Percentiles rank a stretch among this genome's conserved stretches.
These are phyloP conservation scores for Vanacampus margaritifer DNA, from an alignment of 2,113 vertebrate species.

Conservation along the genomic window DNA sequence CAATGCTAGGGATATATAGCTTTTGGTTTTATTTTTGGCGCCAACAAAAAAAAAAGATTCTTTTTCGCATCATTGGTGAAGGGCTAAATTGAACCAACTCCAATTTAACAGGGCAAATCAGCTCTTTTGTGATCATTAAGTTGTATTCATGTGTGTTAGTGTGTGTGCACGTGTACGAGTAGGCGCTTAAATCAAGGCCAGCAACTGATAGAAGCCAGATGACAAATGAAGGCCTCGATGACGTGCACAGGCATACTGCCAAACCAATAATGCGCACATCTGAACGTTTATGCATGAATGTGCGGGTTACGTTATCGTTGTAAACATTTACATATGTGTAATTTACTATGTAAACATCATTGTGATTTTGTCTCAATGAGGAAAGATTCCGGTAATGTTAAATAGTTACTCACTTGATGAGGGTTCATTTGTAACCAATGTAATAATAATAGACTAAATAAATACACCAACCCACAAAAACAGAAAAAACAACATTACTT, in stretches of 20 bases:
- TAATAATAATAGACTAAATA: too few species aligned
- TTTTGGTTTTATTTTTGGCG: too few species aligned
- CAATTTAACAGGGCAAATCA: too few species aligned
- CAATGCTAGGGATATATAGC: too few species aligned
- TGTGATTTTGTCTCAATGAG: conserved; percentile 43
- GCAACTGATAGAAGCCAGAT: conserved; percentile 65
- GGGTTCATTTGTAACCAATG: conserved; percentile 7
- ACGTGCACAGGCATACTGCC: conserved; percentile 23
- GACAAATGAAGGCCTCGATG: conserved; percentile 36
- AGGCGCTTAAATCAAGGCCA: conserved; percentile 41
- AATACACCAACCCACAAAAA: too few species aligned
- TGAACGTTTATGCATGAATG: not conserved
- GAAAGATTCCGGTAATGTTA: conserved; percentile 48
- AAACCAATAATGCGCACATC: conserved; percentile 40
- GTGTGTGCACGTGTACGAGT: not conserved
- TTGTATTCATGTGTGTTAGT: conserved; percentile 1
- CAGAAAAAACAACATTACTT: too few species aligned
- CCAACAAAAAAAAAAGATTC: too few species aligned
- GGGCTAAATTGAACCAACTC: too few species aligned
- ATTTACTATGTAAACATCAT: conserved; percentile 15
- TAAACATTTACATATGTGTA: conserved; percentile 34
- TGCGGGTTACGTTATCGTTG: too few species aligned
- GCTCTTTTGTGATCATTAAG: not conserved
- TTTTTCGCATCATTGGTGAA: too few species aligned
- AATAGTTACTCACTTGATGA: conserved; percentile 35